These are phyloP conservation scores for Falco columbarius DNA, from an alignment of 2,797 vertebrate genomes.

Conservation along the genomic window DNA sequence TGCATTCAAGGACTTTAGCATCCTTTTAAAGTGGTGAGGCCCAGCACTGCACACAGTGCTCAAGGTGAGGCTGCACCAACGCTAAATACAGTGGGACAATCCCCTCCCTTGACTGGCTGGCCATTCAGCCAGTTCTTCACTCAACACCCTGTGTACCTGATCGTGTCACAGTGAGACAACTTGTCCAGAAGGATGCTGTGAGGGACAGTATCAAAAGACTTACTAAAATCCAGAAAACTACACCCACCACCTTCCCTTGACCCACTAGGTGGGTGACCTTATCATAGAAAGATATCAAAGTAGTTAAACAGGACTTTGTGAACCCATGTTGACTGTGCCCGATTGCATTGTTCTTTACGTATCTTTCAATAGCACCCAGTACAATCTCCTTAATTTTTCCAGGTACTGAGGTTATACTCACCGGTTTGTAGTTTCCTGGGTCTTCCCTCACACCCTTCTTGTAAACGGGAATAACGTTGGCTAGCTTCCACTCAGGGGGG, in stretches of 20 bases:
- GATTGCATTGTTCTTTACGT: background rate
- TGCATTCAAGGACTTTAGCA: background rate
- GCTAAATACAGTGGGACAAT: too few relatives aligned
- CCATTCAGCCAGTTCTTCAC: too few relatives aligned
- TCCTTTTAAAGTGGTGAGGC: background rate
- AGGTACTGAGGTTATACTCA: too few relatives aligned
- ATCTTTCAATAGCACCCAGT: background rate
- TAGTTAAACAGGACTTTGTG: too few relatives aligned
- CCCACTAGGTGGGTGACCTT: background rate
- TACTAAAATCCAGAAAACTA: background rate
- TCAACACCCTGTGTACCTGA: too few relatives aligned
- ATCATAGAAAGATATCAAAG: background rate
- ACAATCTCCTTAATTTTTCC: too few relatives aligned
- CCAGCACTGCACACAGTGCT: background rate
- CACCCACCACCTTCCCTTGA: background rate
- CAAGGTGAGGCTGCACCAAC: too few relatives aligned
- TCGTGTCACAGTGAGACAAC: background rate
- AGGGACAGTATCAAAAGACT: background rate
- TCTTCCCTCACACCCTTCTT: too few relatives aligned
- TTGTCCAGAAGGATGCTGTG: background rate
- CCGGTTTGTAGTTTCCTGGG: too few relatives aligned
- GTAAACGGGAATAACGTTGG: too few relatives aligned
- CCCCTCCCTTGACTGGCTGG: too few relatives aligned
- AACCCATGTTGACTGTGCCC: background rate
- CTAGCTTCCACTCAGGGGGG: too few relatives aligned